Conservation (phyloP, 2,113 vertebrate genomes). For the Eulemur rufifrons region DNA sequence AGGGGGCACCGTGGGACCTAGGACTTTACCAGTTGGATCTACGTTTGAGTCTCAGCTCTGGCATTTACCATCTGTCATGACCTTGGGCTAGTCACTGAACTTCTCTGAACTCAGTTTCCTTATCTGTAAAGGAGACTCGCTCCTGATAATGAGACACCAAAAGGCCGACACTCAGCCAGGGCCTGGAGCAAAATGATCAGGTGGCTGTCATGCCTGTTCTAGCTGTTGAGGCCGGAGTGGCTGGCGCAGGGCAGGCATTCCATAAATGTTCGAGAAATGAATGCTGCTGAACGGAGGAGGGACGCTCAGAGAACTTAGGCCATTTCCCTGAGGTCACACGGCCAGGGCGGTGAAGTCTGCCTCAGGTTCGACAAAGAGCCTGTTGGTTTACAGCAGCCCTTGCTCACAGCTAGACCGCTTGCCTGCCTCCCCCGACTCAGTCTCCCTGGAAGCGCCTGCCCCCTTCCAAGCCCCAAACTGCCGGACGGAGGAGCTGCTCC, state of each 20-base stretch:
- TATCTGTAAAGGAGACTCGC: background rate
- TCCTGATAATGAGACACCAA: background rate
- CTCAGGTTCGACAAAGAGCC: background rate
- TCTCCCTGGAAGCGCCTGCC: background rate
- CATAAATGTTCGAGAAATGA: background rate
- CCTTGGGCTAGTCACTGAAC: background rate
- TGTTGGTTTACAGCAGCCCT: background rate
- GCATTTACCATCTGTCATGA: background rate
- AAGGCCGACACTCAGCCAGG: background rate
- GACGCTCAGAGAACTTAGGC: background rate
- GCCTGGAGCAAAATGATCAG: background rate
- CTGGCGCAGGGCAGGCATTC: background rate
- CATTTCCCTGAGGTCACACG: background rate
- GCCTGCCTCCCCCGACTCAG: background rate
- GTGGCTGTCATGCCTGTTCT: background rate
- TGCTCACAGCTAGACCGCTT: background rate
- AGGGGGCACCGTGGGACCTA: accelerated
- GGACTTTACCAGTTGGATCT: background rate
- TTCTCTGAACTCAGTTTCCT: background rate
- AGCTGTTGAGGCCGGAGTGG: background rate
- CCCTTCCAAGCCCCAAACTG: background rate
- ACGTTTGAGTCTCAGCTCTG: background rate
- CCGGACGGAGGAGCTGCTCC: too few relatives aligned
- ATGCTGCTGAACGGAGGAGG: background rate
- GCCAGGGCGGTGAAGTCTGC: background rate